Evolutionary conservation across 2,113 vertebrate genomes (phyloP).

Genomic region (Daboia siamensis): DNA sequence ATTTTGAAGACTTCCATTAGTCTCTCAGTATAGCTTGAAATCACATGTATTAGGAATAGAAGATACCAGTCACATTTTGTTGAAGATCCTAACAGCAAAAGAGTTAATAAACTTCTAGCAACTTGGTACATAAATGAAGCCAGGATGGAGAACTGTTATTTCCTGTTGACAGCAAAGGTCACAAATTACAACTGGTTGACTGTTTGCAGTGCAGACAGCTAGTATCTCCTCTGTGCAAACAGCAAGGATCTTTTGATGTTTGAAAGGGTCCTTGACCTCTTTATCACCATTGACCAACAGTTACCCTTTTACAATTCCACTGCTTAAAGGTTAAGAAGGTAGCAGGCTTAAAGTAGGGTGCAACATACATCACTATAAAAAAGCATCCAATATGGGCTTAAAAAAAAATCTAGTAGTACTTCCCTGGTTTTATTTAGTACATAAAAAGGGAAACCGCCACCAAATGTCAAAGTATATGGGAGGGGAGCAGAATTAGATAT

Average conservation of each 20-base stretch:
- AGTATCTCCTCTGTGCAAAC: conserved; percentile 1
- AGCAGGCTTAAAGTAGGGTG: not conserved
- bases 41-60: too few relatives aligned
- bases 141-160: not conserved
- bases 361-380: not conserved
- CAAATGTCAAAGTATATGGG: not conserved
- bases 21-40: not conserved
- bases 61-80: not conserved
- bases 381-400: not conserved
- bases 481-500: not conserved
- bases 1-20: not conserved
- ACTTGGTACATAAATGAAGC: not conserved
- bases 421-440: not conserved
- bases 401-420: not conserved
- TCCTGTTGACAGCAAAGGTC: not conserved
- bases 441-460: not conserved
- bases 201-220: not conserved
- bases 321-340: conserved; percentile 4
- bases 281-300: not conserved
- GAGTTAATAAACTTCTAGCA: not conserved
- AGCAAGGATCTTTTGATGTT: not conserved
- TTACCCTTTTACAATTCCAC: not conserved
- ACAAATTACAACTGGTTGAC: not conserved
- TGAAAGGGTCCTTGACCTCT: not conserved
- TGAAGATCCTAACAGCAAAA: not conserved